phyloP scores from a whole-genome alignment of 2,888 invertebrate species.

The Chirona hameri region DNA sequence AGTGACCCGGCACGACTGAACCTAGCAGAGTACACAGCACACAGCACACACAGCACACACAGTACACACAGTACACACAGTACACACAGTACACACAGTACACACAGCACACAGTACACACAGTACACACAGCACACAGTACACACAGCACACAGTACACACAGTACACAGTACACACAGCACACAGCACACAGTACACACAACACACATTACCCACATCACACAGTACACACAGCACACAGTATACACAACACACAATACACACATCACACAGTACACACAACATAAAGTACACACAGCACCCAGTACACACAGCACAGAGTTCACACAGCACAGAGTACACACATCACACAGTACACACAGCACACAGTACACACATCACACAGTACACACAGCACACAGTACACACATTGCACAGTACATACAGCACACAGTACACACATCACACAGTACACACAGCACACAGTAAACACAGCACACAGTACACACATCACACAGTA shows the following conservation, averaged over 20 bases:
- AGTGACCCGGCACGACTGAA: too few relatives aligned
- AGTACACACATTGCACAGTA: neutral
- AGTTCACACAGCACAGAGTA: too few relatives aligned
- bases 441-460: too few relatives aligned
- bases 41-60: neutral
- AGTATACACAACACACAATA: too few relatives aligned
- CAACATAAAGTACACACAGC: too few relatives aligned
- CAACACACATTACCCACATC: neutral
- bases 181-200: slow-evolving; percentile 49
- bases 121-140: neutral
- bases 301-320: too few relatives aligned
- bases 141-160: slow-evolving; percentile 49
- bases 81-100: slow-evolving; percentile 49
- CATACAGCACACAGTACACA: slow-evolving; percentile 50
- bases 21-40: too few relatives aligned
- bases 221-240: too few relatives aligned
- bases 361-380: slow-evolving; percentile 52
- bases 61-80: slow-evolving; percentile 35
- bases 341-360: neutral
- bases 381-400: too few relatives aligned
- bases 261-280: neutral
- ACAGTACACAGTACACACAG: too few relatives aligned
- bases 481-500: slow-evolving; percentile 55
- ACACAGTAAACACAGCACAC: neutral
- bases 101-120: slow-evolving; percentile 50